phyloP scores from a whole-genome alignment of 1,140 invertebrate species.

The Lutraria rhynchaena region DNA sequence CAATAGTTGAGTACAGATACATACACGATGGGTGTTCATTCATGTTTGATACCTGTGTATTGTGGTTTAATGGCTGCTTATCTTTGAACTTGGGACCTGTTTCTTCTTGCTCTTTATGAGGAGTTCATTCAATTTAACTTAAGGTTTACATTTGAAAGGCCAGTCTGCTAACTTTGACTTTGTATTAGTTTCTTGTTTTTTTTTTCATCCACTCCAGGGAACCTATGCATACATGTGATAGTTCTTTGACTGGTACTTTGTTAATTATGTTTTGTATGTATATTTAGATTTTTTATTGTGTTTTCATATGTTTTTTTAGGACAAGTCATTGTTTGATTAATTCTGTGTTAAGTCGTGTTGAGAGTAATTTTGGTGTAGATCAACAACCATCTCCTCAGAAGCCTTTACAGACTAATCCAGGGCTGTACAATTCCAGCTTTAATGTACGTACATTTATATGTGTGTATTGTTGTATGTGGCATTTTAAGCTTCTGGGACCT shows the following conservation, averaged over 20 bases:
- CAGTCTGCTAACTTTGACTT: neutral
- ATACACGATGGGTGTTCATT: too few species aligned
- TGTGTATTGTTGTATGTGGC: too few species aligned
- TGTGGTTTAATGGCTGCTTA: too few species aligned
- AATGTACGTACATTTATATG: constrained; percentile 18
- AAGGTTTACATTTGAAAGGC: too few species aligned
- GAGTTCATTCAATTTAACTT: too few species aligned
- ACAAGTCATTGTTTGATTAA: constrained; percentile 64
- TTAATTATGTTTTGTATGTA: neutral
- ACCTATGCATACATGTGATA: neutral
- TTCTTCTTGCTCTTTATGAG: too few species aligned
- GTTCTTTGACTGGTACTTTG: too few species aligned
- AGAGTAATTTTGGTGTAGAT: constrained; percentile 58
- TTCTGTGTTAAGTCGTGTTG: constrained; percentile 61
- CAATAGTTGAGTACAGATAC: too few species aligned
- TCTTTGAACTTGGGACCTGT: too few species aligned
- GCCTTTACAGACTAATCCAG: constrained; percentile 6
- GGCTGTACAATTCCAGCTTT: constrained; percentile 1
- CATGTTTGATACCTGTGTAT: too few species aligned
- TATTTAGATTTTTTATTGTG: neutral
- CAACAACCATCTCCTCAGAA: constrained; percentile 43
- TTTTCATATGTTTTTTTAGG: constrained; percentile 43
- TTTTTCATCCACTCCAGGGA: neutral
- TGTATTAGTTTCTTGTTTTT: neutral
- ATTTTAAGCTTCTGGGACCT: too few species aligned